phyloP scores from a whole-genome alignment of 2,797 vertebrate genomes.

The Lophotriccus pileatus region DNA sequence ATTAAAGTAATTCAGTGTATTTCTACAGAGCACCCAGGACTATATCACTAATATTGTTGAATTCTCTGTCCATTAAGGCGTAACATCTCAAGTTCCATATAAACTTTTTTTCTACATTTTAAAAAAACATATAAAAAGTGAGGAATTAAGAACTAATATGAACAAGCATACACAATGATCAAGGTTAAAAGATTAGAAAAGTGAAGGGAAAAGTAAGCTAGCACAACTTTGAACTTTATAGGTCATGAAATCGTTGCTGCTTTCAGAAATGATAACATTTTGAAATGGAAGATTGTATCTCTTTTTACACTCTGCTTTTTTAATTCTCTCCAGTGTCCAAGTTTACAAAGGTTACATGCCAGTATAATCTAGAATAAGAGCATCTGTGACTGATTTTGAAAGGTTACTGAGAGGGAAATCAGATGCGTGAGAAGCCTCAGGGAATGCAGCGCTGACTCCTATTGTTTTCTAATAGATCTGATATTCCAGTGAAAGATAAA shows the following conservation, averaged over 20 bases:
- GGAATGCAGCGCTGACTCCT: background rate
- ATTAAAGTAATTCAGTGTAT: background rate
- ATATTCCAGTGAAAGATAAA: background rate
- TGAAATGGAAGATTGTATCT: constrained; percentile 59
- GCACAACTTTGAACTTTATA: constrained; percentile 58
- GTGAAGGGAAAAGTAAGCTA: background rate
- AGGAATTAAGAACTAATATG: background rate
- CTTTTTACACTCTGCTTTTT: constrained; percentile 48
- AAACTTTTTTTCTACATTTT: background rate
- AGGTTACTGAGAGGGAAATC: constrained; percentile 65
- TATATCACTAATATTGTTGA: background rate
- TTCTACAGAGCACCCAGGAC: background rate
- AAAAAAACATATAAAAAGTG: background rate
- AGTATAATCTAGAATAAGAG: constrained; percentile 65
- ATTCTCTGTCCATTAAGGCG: background rate
- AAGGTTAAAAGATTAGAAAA: background rate
- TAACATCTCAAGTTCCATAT: background rate
- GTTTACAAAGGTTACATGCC: constrained; percentile 73
- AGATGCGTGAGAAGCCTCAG: background rate
- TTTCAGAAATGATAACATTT: constrained; percentile 45
- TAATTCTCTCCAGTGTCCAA: constrained; percentile 42
- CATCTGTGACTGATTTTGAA: constrained; percentile 66
- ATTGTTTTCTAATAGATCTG: constrained; percentile 13
- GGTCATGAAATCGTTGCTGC: constrained; percentile 22
- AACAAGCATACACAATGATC: background rate